phyloP scores from a whole-genome alignment of 2,888 invertebrate genomes.

The Troides helena region DNA sequence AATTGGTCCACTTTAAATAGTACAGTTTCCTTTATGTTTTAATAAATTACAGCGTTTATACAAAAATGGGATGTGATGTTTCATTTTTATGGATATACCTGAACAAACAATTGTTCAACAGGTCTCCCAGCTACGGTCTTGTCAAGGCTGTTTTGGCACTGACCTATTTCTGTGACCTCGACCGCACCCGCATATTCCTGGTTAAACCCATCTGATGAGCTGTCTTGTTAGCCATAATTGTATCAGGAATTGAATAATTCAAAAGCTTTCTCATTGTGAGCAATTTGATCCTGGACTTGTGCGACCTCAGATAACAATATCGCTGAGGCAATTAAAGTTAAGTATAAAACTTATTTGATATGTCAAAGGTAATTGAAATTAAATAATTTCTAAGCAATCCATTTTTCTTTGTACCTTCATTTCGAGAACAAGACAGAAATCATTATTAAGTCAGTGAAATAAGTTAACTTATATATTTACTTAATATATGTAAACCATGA shows the following conservation, averaged over 20 bases:
- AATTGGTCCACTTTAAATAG: neutral
- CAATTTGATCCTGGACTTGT: no score
- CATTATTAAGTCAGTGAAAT: no score
- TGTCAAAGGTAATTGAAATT: no score
- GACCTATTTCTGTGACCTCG: slow-evolving; percentile 61
- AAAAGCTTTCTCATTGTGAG: neutral
- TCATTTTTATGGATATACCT: slow-evolving; percentile 19
- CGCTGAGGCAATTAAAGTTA: neutral
- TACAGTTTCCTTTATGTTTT: neutral
- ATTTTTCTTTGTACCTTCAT: no score
- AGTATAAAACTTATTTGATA: neutral
- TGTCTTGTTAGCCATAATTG: slow-evolving; percentile 17
- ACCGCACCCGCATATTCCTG: slow-evolving; percentile 32
- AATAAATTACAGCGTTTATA: neutral
- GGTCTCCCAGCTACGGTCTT: slow-evolving; percentile 47
- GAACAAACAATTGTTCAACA: slow-evolving; percentile 63
- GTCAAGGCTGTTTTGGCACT: slow-evolving; percentile 62
- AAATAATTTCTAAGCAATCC: no score
- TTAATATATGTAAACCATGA: no score
- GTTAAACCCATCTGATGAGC: slow-evolving; percentile 17
- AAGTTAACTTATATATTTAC: no score
- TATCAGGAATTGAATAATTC: slow-evolving; percentile 7
- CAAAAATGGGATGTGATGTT: slow-evolving; percentile 6
- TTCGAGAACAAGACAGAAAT: no score
- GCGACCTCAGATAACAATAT: no score